These are phyloP conservation scores for Ctenochaetus hawaiiensis DNA, from an alignment of 2,797 vertebrate genomes.

Conservation along the genomic window DNA sequence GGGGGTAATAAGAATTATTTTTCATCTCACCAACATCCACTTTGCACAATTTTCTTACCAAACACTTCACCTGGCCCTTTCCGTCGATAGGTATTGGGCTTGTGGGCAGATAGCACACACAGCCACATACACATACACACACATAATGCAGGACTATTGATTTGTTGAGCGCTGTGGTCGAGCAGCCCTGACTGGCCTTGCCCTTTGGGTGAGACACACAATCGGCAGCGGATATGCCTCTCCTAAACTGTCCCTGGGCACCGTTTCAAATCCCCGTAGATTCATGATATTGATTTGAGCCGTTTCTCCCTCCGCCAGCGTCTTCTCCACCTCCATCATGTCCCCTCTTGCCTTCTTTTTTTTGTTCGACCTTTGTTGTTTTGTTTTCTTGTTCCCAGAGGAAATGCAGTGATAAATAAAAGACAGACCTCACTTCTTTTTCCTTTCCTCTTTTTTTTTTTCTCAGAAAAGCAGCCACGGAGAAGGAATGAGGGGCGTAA, in stretches of 20 bases:
- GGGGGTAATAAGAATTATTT: slow-evolving; percentile 25
- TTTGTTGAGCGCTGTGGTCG: slow-evolving; percentile 69
- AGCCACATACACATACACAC: slow-evolving; percentile 27
- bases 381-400: slow-evolving; percentile 64
- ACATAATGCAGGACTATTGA: slow-evolving; percentile 73
- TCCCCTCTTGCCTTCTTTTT: slow-evolving; percentile 53
- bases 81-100: slow-evolving; percentile 52
- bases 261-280: slow-evolving; percentile 75
- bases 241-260: slow-evolving; percentile 75
- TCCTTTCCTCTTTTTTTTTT: background rate
- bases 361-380: slow-evolving; percentile 69
- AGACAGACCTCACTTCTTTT: slow-evolving; percentile 42
- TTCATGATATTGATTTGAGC: slow-evolving; percentile 77
- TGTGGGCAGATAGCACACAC: slow-evolving; percentile 37
- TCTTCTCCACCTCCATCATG: slow-evolving; percentile 70
- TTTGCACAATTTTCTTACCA: slow-evolving; percentile 54
- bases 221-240: slow-evolving; percentile 74
- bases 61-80: slow-evolving; percentile 49
- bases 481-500: slow-evolving; percentile 8
- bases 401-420: slow-evolving; percentile 76
- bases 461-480: slow-evolving; percentile 1
- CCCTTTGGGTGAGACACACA: slow-evolving; percentile 75
- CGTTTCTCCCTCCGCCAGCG: slow-evolving; percentile 57
- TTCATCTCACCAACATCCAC: too few relatives aligned
- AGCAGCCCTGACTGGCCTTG: slow-evolving; percentile 62